Percentiles rank a stretch among this genome's conserved stretches.
Conservation (phyloP, 2,888 invertebrate genomes). For the Lutraria lutraria region DNA sequence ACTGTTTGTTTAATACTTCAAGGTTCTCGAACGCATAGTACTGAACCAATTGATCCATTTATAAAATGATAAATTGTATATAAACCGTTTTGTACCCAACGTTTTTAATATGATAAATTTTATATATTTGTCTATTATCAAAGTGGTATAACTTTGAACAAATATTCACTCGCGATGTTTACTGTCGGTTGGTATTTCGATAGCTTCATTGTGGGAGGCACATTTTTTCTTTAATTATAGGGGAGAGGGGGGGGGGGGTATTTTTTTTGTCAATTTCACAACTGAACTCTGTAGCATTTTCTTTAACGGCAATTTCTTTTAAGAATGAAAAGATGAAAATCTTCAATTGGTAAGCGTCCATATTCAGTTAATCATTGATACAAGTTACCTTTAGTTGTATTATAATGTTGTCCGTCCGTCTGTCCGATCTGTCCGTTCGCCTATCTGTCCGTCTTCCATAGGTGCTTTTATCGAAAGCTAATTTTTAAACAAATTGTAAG, state of each 20-base stretch:
- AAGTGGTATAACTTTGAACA: neutral
- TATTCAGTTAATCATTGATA: neutral
- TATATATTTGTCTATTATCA: neutral
- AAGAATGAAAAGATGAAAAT: neutral
- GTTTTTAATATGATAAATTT: constrained; percentile 8
- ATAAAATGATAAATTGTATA: constrained; percentile 23
- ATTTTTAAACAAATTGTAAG: too few relatives aligned
- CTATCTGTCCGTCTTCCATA: neutral
- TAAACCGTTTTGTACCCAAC: neutral
- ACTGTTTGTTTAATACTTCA: constrained; percentile 18
- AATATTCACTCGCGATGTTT: neutral
- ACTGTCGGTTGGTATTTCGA: neutral
- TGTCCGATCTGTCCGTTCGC: neutral
- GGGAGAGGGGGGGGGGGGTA: too few relatives aligned
- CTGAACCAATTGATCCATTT: neutral
- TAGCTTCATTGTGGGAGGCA: neutral
- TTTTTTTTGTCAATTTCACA: neutral
- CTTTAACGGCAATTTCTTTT: neutral
- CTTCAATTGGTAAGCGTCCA: neutral
- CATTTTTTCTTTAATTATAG: neutral
- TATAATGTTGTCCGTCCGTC: neutral
- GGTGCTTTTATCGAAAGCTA: too few relatives aligned
- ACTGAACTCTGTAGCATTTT: neutral
- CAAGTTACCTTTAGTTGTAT: neutral
- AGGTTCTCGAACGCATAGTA: neutral